Evolutionary conservation across 2,888 invertebrate species (phyloP), one percentile per base, ranked within the genome.

Genomic region (Cataglyphis rosenhaueri): DNA sequence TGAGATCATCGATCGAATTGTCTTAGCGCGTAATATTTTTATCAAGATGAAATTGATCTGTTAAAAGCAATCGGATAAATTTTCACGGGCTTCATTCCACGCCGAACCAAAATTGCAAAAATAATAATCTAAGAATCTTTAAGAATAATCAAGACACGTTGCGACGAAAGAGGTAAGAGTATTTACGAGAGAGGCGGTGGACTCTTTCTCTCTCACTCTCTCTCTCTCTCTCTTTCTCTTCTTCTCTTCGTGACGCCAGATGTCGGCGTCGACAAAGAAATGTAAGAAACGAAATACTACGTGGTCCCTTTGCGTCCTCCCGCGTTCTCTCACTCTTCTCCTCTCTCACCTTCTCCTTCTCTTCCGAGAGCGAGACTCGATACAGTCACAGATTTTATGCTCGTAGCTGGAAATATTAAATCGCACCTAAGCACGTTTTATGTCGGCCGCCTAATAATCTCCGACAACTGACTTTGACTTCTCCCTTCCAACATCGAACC

Each of bases 391-490:
- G 90, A 92, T 93, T 94, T 94, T 93, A 94, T 93, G 94, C 90
- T 87, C 92, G 86, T 94, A 94, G 94, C 94, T 94, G 93, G 94
- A 94, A 94, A 94, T 94, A 93, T 94, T 94, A 94, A 94, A 94
- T 94, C 94, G 93, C 94, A 94, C 94, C 94, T 94, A 93, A 94
- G 93, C 92, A 92, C 93, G 92, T 93, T 94, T 94, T 93, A 92
- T 92, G 92, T 91, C 91, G 90, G 88, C 93, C 93, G 93, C 92
- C 93, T 90, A 92, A 93, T 93, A 93, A 93, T 92, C 92, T 92
- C 88, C 85, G 73, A 83, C 78, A 84, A 88, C 89, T 84, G 87
- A 82, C 78, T 79, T 79, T 79, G 78, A 61, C 66, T 64, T 79
- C 66, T 70, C 68, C 64, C 71, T 71, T 61, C 68, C 73, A 65